These are phyloP conservation scores for Podabrus alpinus DNA, from an alignment of 2,888 invertebrate species.

Conservation along the genomic window DNA sequence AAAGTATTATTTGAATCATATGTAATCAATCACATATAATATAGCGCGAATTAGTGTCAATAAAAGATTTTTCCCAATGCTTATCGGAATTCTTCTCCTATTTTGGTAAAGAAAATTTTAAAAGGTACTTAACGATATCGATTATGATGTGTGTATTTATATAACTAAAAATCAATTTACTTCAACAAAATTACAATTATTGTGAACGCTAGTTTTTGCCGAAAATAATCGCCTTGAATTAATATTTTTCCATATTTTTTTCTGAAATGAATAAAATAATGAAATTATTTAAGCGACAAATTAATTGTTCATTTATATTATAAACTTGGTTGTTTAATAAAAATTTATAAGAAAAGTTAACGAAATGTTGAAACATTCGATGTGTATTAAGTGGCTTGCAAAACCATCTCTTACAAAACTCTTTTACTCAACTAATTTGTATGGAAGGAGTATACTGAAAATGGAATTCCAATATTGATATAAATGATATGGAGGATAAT, in stretches of 20 bases:
- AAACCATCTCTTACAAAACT: not conserved
- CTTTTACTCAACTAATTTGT: conserved; percentile 35
- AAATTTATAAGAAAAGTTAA: not conserved
- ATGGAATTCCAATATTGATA: conserved; percentile 46
- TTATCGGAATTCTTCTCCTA: not conserved
- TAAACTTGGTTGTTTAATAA: not conserved
- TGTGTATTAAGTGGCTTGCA: not conserved
- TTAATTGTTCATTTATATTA: not conserved
- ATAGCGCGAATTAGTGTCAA: too few species aligned
- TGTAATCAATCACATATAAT: too few species aligned
- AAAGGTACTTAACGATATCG: not conserved
- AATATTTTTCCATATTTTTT: not conserved
- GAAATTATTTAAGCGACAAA: not conserved
- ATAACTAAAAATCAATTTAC: not conserved
- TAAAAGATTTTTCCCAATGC: too few species aligned
- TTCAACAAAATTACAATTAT: not conserved
- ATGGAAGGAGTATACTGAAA: conserved; percentile 44
- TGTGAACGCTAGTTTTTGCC: not conserved
- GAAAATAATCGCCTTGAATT: not conserved
- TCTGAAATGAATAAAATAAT: not conserved
- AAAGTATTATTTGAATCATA: too few species aligned
- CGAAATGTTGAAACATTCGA: not conserved
- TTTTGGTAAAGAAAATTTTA: not conserved
- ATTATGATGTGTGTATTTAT: not conserved
- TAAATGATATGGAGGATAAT: conserved; percentile 25